Evolutionary conservation across 2,797 vertebrate species (phyloP).

Genomic region (Tragelaphus oryx): DNA sequence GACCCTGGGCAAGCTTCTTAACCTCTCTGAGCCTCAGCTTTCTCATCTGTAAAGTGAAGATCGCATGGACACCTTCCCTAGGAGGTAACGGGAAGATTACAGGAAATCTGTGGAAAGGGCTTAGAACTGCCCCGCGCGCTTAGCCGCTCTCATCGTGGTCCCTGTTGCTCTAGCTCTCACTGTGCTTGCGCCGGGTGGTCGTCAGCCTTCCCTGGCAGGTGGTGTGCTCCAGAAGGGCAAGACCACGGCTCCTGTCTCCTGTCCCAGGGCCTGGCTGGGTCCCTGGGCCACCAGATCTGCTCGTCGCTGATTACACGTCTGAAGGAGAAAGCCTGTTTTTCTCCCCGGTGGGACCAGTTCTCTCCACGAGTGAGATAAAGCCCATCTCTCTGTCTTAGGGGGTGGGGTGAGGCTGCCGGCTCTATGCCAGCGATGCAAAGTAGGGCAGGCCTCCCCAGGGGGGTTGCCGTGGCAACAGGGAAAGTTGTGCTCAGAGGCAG

Average conservation of each 20-base stretch:
- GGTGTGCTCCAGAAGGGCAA: background rate
- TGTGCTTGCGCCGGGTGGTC: too few relatives aligned
- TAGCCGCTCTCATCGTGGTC: accelerated
- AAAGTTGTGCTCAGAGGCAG: constrained; percentile 49
- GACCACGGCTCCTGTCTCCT: background rate
- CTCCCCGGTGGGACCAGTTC: background rate
- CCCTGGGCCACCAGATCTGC: background rate
- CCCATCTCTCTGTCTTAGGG: background rate
- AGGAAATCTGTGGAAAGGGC: background rate
- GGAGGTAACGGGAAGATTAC: background rate
- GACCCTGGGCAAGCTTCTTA: background rate
- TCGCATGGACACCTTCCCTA: background rate
- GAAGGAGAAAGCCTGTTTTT: background rate
- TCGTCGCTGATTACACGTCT: background rate
- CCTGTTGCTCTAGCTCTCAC: background rate
- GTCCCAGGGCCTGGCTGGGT: background rate
- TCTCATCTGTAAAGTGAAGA: background rate
- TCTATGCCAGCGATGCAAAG: constrained; percentile 54
- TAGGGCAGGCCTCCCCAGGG: constrained; percentile 62
- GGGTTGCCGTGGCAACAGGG: constrained; percentile 70
- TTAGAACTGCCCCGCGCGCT: background rate
- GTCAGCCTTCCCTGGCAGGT: too few relatives aligned
- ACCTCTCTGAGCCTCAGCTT: background rate
- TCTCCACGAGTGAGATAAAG: background rate
- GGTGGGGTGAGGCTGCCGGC: background rate